Base-by-base conservation (phyloP, 1,140 invertebrate species). In the Drosophila bocki region DNA sequence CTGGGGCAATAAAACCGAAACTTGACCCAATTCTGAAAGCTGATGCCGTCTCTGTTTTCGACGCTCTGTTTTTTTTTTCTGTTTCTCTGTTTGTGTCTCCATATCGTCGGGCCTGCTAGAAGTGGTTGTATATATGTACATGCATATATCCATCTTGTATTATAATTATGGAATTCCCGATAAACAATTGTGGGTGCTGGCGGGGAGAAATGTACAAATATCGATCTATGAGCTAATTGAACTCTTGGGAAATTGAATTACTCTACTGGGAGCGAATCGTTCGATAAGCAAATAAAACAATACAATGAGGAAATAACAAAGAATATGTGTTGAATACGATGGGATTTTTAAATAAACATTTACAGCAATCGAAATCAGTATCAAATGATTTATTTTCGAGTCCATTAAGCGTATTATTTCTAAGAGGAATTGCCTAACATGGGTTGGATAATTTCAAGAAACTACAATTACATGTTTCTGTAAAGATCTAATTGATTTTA, bases 11-110 rank as follows among this genome's bases (percentile, higher is more conserved):
- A 88, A 88, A 88, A 88, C 86, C 51, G 81, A 88, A 88, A 88
- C 85, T 88, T 88, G 85, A 88, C 85, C 85, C 78, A 88, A 85
- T 88, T 88, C 75, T 78, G 78, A 58, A 77, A 78, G 76, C 75
- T 77, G 75, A 78, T 45, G 75, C 75, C 59, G 61, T 61, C 75
- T 45, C 53, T 77, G 63, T 68, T 57, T 57, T 37, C 56, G 61
- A 47, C 54, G 62, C 56, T 56, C 37, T 58, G 39, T 74, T 41
- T 50, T 69, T 57, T 48, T 53, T 56, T 57, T 61, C 56, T 53
- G 61, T 64, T 59, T 82, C 41, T 32, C 58, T 58, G 44, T 47
- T 67, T 65, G 33, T 47, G 60, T 75, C 60, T 58, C 70, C 51
- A 75, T 39, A 60, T 44, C 42, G 50, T 29, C 17, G 50, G 35